Percentiles rank a stretch among this genome's conserved stretches.
Conservation (phyloP, 2,113 vertebrate species). For the Macrotus californicus region DNA sequence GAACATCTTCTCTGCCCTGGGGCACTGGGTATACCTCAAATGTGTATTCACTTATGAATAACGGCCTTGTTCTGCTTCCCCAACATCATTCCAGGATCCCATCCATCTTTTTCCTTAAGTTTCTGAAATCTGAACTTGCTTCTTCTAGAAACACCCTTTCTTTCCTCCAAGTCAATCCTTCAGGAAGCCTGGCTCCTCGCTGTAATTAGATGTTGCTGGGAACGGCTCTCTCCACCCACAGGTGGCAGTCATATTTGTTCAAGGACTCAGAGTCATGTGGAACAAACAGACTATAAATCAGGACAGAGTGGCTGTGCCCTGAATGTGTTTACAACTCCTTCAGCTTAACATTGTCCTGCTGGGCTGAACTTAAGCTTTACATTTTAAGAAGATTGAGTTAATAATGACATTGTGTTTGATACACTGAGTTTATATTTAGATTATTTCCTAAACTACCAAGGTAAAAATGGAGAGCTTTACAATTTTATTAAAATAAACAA, state of each 20-base stretch:
- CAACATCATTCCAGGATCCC: neutral
- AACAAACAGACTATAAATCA: neutral
- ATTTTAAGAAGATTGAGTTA: neutral
- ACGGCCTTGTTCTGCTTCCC: neutral
- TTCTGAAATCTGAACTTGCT: neutral
- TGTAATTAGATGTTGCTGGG: neutral
- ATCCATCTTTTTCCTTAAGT: neutral
- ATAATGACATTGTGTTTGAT: neutral
- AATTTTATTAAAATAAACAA: neutral
- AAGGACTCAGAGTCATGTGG: neutral
- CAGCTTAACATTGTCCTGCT: neutral
- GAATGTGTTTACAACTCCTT: neutral
- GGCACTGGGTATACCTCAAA: neutral
- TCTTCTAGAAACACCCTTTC: neutral
- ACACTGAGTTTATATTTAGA: neutral
- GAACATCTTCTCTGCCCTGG: neutral
- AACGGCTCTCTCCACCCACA: neutral
- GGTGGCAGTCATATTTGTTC: neutral
- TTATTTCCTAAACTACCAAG: neutral
- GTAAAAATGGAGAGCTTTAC: neutral
- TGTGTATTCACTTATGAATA: neutral
- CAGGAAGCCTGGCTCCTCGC: neutral
- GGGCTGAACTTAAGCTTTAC: neutral
- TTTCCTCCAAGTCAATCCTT: neutral
- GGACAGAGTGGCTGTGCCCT: neutral